Percentiles rank a stretch among this genome's conserved stretches.
phyloP scores from a whole-genome alignment of 2,797 vertebrate genomes.

The Enteromius treurensis region DNA sequence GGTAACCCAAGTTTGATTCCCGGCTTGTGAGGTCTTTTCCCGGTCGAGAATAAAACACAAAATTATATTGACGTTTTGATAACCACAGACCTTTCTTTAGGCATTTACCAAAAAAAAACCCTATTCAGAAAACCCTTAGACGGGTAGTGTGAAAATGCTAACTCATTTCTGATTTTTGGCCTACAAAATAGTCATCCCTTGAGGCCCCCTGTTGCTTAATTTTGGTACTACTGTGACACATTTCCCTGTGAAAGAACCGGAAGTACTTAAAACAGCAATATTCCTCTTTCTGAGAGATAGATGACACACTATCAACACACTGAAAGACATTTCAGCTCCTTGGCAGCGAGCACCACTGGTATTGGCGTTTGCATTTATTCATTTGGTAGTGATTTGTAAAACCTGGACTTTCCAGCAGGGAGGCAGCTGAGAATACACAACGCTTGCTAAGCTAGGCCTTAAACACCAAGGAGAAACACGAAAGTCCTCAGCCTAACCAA shows the following conservation, averaged over 20 bases:
- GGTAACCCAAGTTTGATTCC: too few relatives aligned
- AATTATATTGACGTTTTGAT: too few relatives aligned
- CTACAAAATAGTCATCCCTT: not conserved
- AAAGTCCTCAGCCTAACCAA: constrained; percentile 26
- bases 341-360: not conserved
- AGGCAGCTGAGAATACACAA: constrained; percentile 17
- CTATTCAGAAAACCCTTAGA: too few relatives aligned
- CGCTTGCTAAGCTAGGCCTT: constrained; percentile 15
- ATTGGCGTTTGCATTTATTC: constrained; percentile 9
- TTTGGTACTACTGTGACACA: not conserved
- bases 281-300: not conserved
- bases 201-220: not conserved
- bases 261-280: constrained; percentile 7
- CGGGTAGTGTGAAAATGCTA: not conserved
- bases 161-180: not conserved
- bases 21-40: too few relatives aligned
- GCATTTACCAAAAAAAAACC: too few relatives aligned
- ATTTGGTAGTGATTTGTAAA: constrained; percentile 13
- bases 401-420: constrained; percentile 21
- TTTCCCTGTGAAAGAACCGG: not conserved
- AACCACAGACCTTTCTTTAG: too few relatives aligned
- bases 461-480: constrained; percentile 2
- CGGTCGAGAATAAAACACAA: too few relatives aligned
- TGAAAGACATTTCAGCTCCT: constrained; percentile 2
- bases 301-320: not conserved